Evolutionary conservation across 2,888 invertebrate species (phyloP).

Genomic region (Drosophila demipolita): DNA sequence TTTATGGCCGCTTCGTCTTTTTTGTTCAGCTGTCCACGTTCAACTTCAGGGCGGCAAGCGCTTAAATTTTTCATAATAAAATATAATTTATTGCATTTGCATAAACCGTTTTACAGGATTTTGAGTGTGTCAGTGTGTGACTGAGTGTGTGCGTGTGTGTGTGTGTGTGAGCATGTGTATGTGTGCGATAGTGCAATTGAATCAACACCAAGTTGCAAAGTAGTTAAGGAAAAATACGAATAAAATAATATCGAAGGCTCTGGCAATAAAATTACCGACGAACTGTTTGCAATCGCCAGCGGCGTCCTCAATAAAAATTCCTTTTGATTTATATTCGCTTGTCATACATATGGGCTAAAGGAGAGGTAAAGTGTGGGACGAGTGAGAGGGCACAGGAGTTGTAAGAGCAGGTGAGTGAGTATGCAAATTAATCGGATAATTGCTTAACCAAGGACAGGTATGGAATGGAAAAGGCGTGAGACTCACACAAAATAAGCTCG

Average conservation of each 20-base stretch:
- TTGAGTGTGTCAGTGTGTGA: constrained; percentile 4
- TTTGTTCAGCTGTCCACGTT: neutral
- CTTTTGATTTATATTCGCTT: constrained; percentile 69
- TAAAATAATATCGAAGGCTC: constrained; percentile 51
- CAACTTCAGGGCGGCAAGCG: constrained; percentile 18
- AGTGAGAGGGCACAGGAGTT: neutral
- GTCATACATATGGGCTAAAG: constrained; percentile 26
- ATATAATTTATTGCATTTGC: constrained; percentile 80
- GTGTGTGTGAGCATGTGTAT: constrained; percentile 16
- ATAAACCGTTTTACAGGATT: constrained; percentile 63
- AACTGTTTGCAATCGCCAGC: constrained; percentile 68
- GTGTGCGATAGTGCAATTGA: constrained; percentile 58
- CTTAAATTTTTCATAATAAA: constrained; percentile 78
- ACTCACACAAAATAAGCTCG: constrained; percentile 23
- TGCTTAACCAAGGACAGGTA: constrained; percentile 36
- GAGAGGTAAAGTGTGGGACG: neutral
- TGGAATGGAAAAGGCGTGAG: neutral
- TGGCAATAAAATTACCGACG: constrained; percentile 67
- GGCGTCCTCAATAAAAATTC: constrained; percentile 66
- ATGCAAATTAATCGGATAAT: constrained; percentile 70
- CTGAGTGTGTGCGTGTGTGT: constrained; percentile 6
- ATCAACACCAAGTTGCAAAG: constrained; percentile 69
- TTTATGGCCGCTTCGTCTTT: constrained; percentile 43
- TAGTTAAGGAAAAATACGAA: constrained; percentile 58
- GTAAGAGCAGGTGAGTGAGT: constrained; percentile 26